Evolutionary conservation across 1,140 invertebrate genomes (phyloP).

Genomic region (Phortica variegata): DNA sequence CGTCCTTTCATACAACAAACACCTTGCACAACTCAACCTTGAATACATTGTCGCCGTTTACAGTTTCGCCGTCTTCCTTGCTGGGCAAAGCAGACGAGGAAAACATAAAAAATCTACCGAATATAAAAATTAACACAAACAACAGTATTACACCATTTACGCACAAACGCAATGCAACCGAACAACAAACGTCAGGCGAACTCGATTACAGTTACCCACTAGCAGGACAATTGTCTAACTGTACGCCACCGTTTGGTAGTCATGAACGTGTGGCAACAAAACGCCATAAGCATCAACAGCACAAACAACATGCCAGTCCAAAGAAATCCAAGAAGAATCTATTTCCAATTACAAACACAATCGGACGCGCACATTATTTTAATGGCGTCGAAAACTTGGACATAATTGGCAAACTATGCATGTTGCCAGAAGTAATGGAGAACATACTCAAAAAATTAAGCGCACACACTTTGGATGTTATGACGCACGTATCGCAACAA

Average conservation of each 20-base stretch:
- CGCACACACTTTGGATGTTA: constrained; percentile 29
- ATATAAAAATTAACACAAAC: constrained; percentile 7
- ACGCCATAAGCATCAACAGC: constrained; percentile 24
- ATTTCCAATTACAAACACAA: constrained; percentile 15
- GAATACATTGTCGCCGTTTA: too few relatives aligned
- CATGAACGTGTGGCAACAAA: constrained; percentile 18
- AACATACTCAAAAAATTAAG: constrained; percentile 27
- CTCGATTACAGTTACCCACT: not conserved
- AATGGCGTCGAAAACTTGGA: constrained; percentile 33
- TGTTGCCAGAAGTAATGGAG: constrained; percentile 31
- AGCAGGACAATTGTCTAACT: constrained; percentile 1
- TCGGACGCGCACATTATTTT: constrained; percentile 24
- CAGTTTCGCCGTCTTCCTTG: constrained; percentile 50
- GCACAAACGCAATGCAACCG: constrained; percentile 10
- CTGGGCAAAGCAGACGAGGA: constrained; percentile 29
- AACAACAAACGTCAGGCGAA: constrained; percentile 23
- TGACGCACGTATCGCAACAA: constrained; percentile 30
- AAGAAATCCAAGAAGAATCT: constrained; percentile 40
- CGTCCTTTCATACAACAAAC: constrained; percentile 27
- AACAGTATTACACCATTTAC: not conserved
- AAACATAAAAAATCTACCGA: constrained; percentile 34
- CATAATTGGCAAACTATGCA: constrained; percentile 27
- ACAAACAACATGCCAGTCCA: constrained; percentile 31
- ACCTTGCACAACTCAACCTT: constrained; percentile 35
- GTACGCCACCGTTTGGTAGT: constrained; percentile 18